Evolutionary conservation across 1,140 invertebrate genomes (phyloP).

Genomic region (Hylaeus volcanicus): DNA sequence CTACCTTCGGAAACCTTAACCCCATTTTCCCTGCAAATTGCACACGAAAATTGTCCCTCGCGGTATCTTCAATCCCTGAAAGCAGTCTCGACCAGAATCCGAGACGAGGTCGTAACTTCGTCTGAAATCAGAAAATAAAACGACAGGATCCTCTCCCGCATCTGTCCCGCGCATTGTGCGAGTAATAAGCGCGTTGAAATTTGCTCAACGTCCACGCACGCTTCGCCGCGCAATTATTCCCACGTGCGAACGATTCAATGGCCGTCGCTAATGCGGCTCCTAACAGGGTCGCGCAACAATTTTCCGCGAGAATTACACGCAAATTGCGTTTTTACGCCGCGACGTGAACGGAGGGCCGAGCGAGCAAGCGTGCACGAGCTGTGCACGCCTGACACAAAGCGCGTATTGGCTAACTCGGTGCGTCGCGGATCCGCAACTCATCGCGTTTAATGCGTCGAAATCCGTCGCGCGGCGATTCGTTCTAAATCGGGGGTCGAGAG

Average conservation of each 20-base stretch:
- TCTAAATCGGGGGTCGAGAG: too few species aligned
- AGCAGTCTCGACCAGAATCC: too few species aligned
- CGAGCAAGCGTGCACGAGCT: neutral
- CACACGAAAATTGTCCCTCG: too few species aligned
- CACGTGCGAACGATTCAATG: neutral
- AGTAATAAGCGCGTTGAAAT: neutral
- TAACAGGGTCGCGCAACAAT: neutral
- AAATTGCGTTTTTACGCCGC: conserved; percentile 6
- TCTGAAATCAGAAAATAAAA: neutral
- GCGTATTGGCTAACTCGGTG: conserved; percentile 14
- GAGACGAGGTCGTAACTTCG: too few species aligned
- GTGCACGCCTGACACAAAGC: conserved; percentile 1
- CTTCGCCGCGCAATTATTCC: neutral
- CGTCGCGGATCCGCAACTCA: conserved; percentile 7
- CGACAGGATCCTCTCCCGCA: neutral
- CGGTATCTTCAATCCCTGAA: too few species aligned
- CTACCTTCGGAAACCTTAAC: too few species aligned
- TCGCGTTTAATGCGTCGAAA: neutral
- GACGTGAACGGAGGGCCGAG: neutral
- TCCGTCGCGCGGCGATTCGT: too few species aligned
- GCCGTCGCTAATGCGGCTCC: neutral
- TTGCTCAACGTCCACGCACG: neutral
- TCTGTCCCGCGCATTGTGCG: neutral
- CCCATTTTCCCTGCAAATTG: too few species aligned
- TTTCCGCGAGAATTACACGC: conserved; percentile 28